A percentile compares a stretch with the other conserved stretches of the same genome.
phyloP scores from a whole-genome alignment of 2,797 vertebrate species.

The Muraenolepis orangiensis region DNA sequence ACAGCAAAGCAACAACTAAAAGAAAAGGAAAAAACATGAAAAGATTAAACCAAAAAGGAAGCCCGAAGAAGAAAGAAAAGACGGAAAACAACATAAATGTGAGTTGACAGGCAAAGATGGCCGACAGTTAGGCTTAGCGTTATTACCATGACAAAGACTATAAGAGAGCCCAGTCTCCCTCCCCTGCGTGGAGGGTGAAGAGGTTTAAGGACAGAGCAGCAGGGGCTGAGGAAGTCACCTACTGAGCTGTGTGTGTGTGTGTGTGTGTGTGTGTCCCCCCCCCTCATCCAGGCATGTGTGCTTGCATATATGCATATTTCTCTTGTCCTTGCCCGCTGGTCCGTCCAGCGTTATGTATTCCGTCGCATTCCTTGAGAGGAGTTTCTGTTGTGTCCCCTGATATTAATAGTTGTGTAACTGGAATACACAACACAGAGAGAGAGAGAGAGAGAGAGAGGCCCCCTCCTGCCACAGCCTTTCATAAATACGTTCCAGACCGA shows the following conservation, averaged over 20 bases:
- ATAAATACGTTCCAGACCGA: neutral
- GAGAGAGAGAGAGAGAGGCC: neutral
- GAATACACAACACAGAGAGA: conserved; percentile 37
- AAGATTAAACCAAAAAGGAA: too few relatives aligned
- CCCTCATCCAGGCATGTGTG: neutral
- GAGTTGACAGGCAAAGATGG: conserved; percentile 78
- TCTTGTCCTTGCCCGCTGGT: conserved; percentile 22
- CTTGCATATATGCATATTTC: neutral
- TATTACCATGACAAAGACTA: conserved; percentile 80
- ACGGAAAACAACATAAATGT: conserved; percentile 73
- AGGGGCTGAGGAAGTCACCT: conserved; percentile 75
- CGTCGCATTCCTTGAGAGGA: conserved; percentile 52
- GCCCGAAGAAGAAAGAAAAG: conserved; percentile 54
- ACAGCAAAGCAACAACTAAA: neutral
- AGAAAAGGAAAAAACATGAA: conserved; percentile 58
- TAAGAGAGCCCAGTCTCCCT: conserved; percentile 67
- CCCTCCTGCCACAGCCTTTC: neutral
- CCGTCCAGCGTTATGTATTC: conserved; percentile 27
- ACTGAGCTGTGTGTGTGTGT: conserved; percentile 44
- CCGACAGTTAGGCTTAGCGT: conserved; percentile 77
- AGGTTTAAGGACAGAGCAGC: conserved; percentile 75
- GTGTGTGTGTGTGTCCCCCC: conserved; percentile 8
- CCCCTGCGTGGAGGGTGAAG: conserved; percentile 70
- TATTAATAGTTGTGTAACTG: conserved; percentile 55
- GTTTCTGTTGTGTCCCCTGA: conserved; percentile 52